A percentile compares a stretch with the other conserved stretches of the same genome.
Evolutionary conservation across 2,113 vertebrate species (phyloP).

Genomic region (Erpornis zantholeuca): DNA sequence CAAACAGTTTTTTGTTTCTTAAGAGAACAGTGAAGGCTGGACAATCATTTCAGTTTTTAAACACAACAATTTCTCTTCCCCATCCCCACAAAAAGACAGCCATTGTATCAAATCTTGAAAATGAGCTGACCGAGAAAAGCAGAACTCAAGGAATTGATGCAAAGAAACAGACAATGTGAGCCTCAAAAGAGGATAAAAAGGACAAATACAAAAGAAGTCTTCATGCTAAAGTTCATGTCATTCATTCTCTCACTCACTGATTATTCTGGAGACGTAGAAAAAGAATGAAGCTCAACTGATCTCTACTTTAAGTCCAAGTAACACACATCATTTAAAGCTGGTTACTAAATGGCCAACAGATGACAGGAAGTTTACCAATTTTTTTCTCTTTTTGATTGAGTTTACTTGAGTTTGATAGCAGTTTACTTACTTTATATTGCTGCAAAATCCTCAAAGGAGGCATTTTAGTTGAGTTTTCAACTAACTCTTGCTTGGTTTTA

Average conservation of each 20-base stretch:
- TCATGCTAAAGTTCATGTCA: not conserved
- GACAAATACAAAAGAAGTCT: not conserved
- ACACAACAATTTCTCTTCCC: not conserved
- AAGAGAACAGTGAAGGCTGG: not conserved
- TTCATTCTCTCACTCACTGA: not conserved
- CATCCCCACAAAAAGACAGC: not conserved
- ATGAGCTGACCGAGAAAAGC: not conserved
- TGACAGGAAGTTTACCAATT: not conserved
- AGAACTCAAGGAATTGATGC: not conserved
- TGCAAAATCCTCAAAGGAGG: constrained; percentile 66
- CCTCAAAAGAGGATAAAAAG: not conserved
- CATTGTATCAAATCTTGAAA: not conserved
- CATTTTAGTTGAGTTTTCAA: constrained; percentile 22
- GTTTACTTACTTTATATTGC: constrained; percentile 76
- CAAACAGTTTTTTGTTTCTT: not conserved
- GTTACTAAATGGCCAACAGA: not conserved
- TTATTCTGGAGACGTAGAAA: not conserved
- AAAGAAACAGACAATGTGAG: not conserved
- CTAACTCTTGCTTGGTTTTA: constrained; percentile 45
- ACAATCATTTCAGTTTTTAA: not conserved
- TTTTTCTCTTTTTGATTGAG: not conserved
- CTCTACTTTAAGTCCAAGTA: not conserved
- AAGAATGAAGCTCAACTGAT: not conserved
- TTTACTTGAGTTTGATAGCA: no score
- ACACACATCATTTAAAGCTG: not conserved